A percentile compares a stretch with the other conserved stretches of the same genome.
Conservation (phyloP, 2,888 invertebrate genomes). For the Drosophila dives region DNA sequence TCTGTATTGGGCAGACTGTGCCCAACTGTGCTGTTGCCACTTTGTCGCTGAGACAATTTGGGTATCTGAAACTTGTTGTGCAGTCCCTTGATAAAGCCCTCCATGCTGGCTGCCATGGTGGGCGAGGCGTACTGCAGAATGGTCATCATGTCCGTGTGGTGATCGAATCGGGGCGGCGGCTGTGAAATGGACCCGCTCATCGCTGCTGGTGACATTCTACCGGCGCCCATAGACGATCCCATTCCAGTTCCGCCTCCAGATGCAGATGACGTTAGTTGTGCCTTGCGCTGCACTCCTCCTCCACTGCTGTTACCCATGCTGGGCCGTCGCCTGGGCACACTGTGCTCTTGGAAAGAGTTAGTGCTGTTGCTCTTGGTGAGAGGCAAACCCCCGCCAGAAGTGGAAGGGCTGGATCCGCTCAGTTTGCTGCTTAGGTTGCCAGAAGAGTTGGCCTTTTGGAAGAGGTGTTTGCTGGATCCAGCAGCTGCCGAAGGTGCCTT, state of each 20-base stretch:
- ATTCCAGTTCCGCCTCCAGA: slow-evolving; percentile 29
- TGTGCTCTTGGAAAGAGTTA: slow-evolving; percentile 77
- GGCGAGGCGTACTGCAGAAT: slow-evolving; percentile 87
- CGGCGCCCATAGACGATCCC: slow-evolving; percentile 20
- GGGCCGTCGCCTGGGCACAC: slow-evolving; percentile 59
- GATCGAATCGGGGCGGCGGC: slow-evolving; percentile 79
- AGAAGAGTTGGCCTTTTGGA: slow-evolving; percentile 84
- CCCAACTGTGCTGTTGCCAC: slow-evolving; percentile 34
- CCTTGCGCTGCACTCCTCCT: slow-evolving; percentile 50
- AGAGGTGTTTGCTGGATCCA: slow-evolving; percentile 85
- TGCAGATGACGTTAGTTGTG: slow-evolving; percentile 10
- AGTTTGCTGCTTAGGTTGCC: slow-evolving; percentile 82
- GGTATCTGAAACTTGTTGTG: slow-evolving; percentile 95
- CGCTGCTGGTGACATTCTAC: slow-evolving; percentile 60
- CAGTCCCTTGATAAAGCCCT: slow-evolving; percentile 91
- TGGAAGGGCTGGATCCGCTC: slow-evolving; percentile 35
- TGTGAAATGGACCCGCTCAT: slow-evolving; percentile 74
- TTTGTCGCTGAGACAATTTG: slow-evolving; percentile 88
- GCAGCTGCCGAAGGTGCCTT: slow-evolving; percentile 79
- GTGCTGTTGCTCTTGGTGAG: slow-evolving; percentile 84
- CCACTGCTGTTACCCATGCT: slow-evolving; percentile 58
- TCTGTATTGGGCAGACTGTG: slow-evolving; percentile 37
- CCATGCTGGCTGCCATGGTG: slow-evolving; percentile 88
- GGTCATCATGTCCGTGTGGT: slow-evolving; percentile 84
- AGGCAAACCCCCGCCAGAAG: slow-evolving; percentile 59